Evolutionary conservation across 1,140 invertebrate genomes (phyloP).

Genomic region (Eubasilissa regina): DNA sequence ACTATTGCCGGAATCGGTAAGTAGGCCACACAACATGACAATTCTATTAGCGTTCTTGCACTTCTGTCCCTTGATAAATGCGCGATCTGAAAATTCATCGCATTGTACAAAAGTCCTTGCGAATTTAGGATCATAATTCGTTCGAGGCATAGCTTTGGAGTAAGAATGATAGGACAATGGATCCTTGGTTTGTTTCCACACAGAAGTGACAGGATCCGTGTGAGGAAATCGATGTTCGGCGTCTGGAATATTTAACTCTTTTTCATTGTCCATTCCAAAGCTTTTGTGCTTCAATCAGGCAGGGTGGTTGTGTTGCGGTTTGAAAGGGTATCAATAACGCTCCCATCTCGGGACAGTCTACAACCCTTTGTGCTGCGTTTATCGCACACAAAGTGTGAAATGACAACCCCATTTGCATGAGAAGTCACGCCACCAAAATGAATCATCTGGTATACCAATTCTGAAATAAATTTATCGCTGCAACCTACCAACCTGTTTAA

Average conservation of each 20-base stretch:
- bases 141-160: background rate
- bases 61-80: background rate
- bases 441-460: background rate
- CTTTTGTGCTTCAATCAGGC: constrained; percentile 51
- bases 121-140: constrained; percentile 7
- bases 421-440: constrained; percentile 8
- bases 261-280: constrained; percentile 32
- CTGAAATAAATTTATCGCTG: background rate
- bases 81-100: constrained; percentile 5
- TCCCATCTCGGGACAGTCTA: constrained; percentile 30
- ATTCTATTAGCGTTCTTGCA: constrained; percentile 54
- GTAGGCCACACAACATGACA: constrained; percentile 59
- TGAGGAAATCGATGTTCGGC: constrained; percentile 19
- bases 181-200: constrained; percentile 1
- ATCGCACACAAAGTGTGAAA: constrained; percentile 42
- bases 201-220: constrained; percentile 26
- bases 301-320: background rate
- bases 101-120: constrained; percentile 1
- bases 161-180: constrained; percentile 25
- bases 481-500: background rate
- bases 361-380: constrained; percentile 48
- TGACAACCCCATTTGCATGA: constrained; percentile 48
- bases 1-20: constrained; percentile 37
- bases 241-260: constrained; percentile 44
- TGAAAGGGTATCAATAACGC: constrained; percentile 27